Evolutionary conservation across 2,797 vertebrate genomes (phyloP), one percentile per base, ranked within the genome.

Genomic region (Loris lydekkerianus): DNA sequence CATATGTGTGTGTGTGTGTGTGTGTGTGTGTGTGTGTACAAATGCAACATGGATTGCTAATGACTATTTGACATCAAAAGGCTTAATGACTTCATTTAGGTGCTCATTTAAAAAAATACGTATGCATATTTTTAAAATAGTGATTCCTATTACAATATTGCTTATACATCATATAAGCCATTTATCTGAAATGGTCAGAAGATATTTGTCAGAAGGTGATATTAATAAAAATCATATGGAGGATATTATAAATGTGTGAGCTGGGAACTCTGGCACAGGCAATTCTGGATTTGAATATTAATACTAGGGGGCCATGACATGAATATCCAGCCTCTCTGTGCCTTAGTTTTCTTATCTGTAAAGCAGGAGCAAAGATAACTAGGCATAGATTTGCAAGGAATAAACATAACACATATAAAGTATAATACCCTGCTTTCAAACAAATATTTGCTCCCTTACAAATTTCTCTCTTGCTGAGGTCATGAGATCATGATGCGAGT

Each of bases 121-220:
- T 40, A 40, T 37, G 58, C 31, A 23, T 83, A 53, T 46, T 72
- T 77, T 83, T 80, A 10, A 77, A 93, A 76, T 80, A 65, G 1
- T 25, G 25, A 82, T 46, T 73, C 10, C 18, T 83, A 10, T 75
- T 73, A 40, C 40, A 40, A 40, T 40, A 40, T 40, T 40, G 40
- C 40, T 40, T 40, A 23, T 21, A 31, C 2, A 67, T 87, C 21
- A 43, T 27, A 34, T 5, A 85, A 93, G 40, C 4, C 63, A 92
- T 46, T 80, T 88, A 58, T 91, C 40, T 65, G 46, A 94, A 91
- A 81, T 53, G 60, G 60, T 4, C 80, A 70, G 72, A 88, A 72
- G 27, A 72, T 89, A 61, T 34, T 17, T 70, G 43, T 70, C 18
- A 95, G 86, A 53, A 93, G 94, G 67, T 61, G 10, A 5, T 58